Evolutionary conservation across 2,797 vertebrate genomes (phyloP).

Genomic region (Scomberomorus guttatus): DNA sequence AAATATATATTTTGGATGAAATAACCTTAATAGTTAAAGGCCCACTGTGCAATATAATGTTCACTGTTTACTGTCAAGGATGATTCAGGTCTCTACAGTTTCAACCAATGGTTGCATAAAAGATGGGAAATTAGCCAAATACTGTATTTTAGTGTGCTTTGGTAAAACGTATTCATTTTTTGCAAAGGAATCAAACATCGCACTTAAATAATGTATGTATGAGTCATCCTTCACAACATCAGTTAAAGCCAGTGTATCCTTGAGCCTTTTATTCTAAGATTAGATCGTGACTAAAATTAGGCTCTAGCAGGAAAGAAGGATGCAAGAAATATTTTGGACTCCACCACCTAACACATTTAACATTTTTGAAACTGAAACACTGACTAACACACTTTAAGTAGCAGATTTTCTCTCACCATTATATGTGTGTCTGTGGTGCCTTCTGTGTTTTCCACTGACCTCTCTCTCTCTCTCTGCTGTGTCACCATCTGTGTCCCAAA

Average conservation of each 20-base stretch:
- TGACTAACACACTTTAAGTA: neutral
- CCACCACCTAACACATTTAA: neutral
- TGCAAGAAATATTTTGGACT: neutral
- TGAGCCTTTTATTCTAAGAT: constrained; percentile 29
- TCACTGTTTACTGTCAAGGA: neutral
- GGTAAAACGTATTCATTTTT: too few species aligned
- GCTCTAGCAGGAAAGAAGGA: neutral
- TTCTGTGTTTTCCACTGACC: constrained; percentile 47
- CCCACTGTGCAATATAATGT: neutral
- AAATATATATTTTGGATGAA: neutral
- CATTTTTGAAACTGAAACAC: neutral
- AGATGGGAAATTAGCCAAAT: too few species aligned
- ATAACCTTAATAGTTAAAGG: neutral
- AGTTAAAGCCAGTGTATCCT: neutral
- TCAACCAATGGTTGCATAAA: too few species aligned
- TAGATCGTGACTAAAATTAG: constrained; percentile 26
- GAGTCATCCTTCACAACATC: constrained; percentile 13
- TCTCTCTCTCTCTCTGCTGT: constrained; percentile 47
- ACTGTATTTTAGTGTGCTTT: too few species aligned
- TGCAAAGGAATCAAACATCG: neutral
- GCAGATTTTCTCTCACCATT: neutral
- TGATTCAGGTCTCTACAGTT: neutral
- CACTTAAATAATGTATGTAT: neutral
- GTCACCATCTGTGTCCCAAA: constrained; percentile 73
- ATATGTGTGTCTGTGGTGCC: neutral